phyloP scores from a whole-genome alignment of 2,797 vertebrate genomes.

The Arnoldichthys spilopterus region DNA sequence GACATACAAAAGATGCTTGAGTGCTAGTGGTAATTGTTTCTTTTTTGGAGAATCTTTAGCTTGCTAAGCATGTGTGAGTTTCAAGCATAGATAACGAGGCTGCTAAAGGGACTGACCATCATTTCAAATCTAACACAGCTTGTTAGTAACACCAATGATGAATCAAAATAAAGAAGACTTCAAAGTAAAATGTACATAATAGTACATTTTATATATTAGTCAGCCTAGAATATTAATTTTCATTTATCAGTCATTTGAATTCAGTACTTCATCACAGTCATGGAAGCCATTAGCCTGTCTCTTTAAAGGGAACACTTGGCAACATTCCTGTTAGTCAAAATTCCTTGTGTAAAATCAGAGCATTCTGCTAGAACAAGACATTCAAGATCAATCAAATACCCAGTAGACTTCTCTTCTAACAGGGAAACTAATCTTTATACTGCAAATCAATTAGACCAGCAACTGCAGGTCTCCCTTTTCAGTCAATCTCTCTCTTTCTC shows the following conservation, averaged over 20 bases:
- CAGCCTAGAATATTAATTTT: background rate
- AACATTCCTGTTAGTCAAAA: background rate
- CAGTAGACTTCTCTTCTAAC: slow-evolving; percentile 55
- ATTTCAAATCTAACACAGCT: background rate
- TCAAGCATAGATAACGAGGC: too few species aligned
- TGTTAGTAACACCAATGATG: background rate
- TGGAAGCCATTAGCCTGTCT: background rate
- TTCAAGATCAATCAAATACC: slow-evolving; percentile 53
- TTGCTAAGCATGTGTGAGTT: too few species aligned
- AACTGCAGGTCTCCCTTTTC: background rate
- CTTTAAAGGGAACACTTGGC: background rate
- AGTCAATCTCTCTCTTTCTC: background rate
- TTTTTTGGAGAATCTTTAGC: too few species aligned
- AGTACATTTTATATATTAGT: background rate
- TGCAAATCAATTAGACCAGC: slow-evolving; percentile 59
- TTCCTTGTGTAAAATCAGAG: background rate
- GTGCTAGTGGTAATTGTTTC: too few species aligned
- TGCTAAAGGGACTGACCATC: background rate
- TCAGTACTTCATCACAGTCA: background rate
- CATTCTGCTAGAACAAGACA: slow-evolving; percentile 15
- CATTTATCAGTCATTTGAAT: background rate
- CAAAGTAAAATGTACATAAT: background rate
- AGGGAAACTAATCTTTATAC: slow-evolving; percentile 62
- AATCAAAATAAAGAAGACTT: background rate
- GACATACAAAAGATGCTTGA: too few species aligned